phyloP scores from a whole-genome alignment of 2,888 invertebrate species.

The Adela reaumurella region DNA sequence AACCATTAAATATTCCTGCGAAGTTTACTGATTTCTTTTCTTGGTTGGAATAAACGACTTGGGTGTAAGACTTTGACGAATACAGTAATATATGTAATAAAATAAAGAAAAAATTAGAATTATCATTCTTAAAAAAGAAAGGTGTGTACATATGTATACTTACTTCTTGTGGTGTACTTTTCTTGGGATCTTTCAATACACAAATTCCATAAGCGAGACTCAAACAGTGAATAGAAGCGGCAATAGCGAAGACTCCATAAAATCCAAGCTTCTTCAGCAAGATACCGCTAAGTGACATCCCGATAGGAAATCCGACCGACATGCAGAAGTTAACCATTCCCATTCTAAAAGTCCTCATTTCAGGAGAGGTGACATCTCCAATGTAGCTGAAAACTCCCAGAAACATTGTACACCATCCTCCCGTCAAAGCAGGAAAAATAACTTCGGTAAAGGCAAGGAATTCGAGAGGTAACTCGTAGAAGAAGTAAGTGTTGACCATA shows the following conservation, averaged over 20 bases:
- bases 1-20: no score
- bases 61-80: no score
- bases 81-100: no score
- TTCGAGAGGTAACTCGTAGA: constrained; percentile 70
- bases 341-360: constrained; percentile 75
- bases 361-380: constrained; percentile 72
- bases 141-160: no score
- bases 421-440: constrained; percentile 69
- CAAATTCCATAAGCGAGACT: constrained; percentile 66
- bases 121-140: no score
- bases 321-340: constrained; percentile 82
- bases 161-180: constrained; percentile 31
- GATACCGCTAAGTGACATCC: constrained; percentile 78
- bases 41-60: no score
- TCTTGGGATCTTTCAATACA: constrained; percentile 60
- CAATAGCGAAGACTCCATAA: constrained; percentile 71
- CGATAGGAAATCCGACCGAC: constrained; percentile 83
- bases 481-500: constrained; percentile 71
- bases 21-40: no score
- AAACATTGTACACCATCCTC: constrained; percentile 79
- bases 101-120: no score
- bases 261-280: constrained; percentile 67
- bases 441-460: constrained; percentile 70
- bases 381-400: constrained; percentile 81
- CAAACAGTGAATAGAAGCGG: constrained; percentile 61